A percentile compares a stretch with the other conserved stretches of the same genome.
Evolutionary conservation across 1,140 invertebrate genomes (phyloP).

Genomic region (Drosophila santomea): DNA sequence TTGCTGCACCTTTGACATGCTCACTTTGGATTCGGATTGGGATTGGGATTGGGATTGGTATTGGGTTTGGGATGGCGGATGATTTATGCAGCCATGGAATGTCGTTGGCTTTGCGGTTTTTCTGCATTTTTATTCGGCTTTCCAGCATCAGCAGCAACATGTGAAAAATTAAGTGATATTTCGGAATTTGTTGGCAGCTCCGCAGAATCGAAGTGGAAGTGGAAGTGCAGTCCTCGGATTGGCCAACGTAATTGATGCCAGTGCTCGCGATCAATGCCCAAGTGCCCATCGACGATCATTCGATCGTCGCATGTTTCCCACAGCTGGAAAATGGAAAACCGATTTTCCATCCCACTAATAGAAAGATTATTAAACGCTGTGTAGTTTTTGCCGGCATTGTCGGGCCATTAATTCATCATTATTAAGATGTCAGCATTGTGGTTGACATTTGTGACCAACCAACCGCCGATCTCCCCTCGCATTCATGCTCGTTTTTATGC

Average conservation of each 20-base stretch:
- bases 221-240: conserved; percentile 13
- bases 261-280: conserved; percentile 75
- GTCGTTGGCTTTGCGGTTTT: conserved; percentile 51
- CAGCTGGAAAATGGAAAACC: conserved; percentile 22
- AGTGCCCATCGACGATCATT: conserved; percentile 23
- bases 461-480: conserved; percentile 14
- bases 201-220: conserved; percentile 20
- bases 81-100: conserved; percentile 79
- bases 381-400: conserved; percentile 59
- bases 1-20: conserved; percentile 82
- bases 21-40: conserved; percentile 44
- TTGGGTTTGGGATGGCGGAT: conserved; percentile 49
- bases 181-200: conserved; percentile 80
- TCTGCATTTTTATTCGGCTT: conserved; percentile 8
- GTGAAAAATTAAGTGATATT: conserved; percentile 84
- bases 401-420: conserved; percentile 82
- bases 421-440: conserved; percentile 80
- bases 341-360: conserved; percentile 61
- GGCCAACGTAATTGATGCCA: conserved; percentile 68
- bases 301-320: conserved; percentile 29
- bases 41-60: too few relatives aligned
- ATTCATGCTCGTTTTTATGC: conserved; percentile 50
- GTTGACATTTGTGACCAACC: conserved; percentile 74
- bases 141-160: conserved; percentile 48
- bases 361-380: conserved; percentile 77